Evolutionary conservation across 2,797 vertebrate species (phyloP).

Genomic region (Silurus lanzhouensis): DNA sequence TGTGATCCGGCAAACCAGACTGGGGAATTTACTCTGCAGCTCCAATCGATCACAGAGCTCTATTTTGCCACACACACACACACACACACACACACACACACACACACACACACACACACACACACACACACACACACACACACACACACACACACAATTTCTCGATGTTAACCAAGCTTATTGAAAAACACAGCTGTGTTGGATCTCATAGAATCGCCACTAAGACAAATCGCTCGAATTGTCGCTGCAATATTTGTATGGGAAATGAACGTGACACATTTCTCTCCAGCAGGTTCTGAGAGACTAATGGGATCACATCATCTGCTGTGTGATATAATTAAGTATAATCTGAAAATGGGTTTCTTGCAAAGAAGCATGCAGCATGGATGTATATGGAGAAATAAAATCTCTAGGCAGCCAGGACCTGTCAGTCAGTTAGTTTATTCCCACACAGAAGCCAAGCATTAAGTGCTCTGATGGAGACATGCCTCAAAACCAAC

Average conservation of each 20-base stretch:
- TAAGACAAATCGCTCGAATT: conserved; percentile 27
- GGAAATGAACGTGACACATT: conserved; percentile 32
- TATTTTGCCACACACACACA: conserved; percentile 4
- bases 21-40: conserved; percentile 36
- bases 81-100: conserved; percentile 17
- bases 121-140: conserved; percentile 3
- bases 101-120: conserved; percentile 27
- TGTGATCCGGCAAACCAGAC: conserved; percentile 25
- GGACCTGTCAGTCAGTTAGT: conserved; percentile 1
- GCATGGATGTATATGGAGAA: neutral
- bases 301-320: conserved; percentile 43
- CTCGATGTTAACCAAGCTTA: conserved; percentile 28
- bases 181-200: conserved; percentile 34
- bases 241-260: conserved; percentile 33
- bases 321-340: conserved; percentile 39
- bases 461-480: neutral
- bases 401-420: neutral
- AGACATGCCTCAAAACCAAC: conserved; percentile 5
- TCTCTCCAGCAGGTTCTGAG: conserved; percentile 25
- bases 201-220: conserved; percentile 11
- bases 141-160: conserved; percentile 27
- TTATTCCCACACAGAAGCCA: conserved; percentile 6
- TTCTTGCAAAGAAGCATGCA: conserved; percentile 2
- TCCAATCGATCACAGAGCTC: conserved; percentile 24
- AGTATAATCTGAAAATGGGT: conserved; percentile 21